Evolutionary conservation across 1,140 invertebrate species (phyloP), one percentile per base, ranked within the genome.

Genomic region (Aplysia californica): DNA sequence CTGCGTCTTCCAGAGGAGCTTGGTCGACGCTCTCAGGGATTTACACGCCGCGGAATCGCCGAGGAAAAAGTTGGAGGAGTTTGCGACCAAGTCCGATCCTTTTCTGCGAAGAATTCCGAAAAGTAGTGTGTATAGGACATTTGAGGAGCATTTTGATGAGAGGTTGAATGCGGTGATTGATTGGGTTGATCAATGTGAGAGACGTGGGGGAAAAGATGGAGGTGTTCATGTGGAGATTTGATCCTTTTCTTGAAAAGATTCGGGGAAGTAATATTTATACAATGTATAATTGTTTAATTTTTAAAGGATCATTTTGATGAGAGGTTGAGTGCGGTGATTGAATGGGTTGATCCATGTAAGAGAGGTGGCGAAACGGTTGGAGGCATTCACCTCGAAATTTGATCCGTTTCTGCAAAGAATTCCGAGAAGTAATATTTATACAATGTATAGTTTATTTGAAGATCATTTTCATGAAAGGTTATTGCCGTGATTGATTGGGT

Each of bases 1-100:
- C 66, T 91, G 90, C 76, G 66, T 90, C 2, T 91, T 90, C 81
- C 82, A 89, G 59, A 78, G 81, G 55, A 69, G 80, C 6, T 84
- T 89, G 1, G 82, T 87, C 2, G 83, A 86, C n/a, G 71, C 83
- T 18, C 61, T 91, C 33, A n/a, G 44, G 31, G 61, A 58, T 55
- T 76, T 86, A 1, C 65, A 75, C 21, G 58, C 71, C 2, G 71
- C 71, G 15, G 20, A 35, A 39, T 35, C 75, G 10, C 83, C 85
- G 15, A 72, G 85, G 41, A 39, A 69, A 38, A 59, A 73, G 15
- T 79, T 86, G 55, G 59, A 80, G 44, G 68, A 82, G 1, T 86
- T 76, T 75, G 83, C 82, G 20, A 69, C 66, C 18, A 72, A 73
- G 5, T 78, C 82, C 65, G 85, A 86, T 59, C 82, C 80, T 31